phyloP scores from a whole-genome alignment of 2,113 vertebrate species.

The Pavo muticus region DNA sequence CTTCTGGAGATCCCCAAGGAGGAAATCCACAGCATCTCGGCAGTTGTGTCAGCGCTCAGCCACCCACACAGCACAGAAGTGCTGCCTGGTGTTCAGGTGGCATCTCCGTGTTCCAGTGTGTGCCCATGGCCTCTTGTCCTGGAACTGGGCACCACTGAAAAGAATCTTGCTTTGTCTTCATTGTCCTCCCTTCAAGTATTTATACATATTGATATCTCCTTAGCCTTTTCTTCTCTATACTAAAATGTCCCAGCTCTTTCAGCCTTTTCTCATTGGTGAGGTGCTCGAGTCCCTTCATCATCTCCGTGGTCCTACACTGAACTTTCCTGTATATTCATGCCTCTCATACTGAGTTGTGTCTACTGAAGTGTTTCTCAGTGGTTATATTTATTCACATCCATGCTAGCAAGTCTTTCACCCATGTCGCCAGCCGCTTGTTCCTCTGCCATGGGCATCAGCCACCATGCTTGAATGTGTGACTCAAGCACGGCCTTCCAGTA shows the following conservation, averaged over 20 bases:
- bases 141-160: not conserved
- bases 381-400: rapidly evolving
- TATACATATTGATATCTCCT: not conserved
- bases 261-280: not conserved
- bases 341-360: not conserved
- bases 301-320: not conserved
- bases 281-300: not conserved
- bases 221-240: not conserved
- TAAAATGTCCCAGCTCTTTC: not conserved
- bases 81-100: not conserved
- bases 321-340: not conserved
- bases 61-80: not conserved
- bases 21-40: not conserved
- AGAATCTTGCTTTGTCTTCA: not conserved
- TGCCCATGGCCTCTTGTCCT: not conserved
- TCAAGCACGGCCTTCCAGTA: too few species aligned
- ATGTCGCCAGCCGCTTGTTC: not conserved
- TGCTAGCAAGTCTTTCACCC: not conserved
- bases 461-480: rapidly evolving
- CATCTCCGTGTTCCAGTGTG: not conserved
- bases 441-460: rapidly evolving
- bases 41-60: not conserved
- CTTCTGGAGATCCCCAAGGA: not conserved
- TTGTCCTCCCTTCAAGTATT: not conserved
- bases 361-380: not conserved